Evolutionary conservation across 2,113 vertebrate species (phyloP).

Genomic region (Corynorhinus townsendii): DNA sequence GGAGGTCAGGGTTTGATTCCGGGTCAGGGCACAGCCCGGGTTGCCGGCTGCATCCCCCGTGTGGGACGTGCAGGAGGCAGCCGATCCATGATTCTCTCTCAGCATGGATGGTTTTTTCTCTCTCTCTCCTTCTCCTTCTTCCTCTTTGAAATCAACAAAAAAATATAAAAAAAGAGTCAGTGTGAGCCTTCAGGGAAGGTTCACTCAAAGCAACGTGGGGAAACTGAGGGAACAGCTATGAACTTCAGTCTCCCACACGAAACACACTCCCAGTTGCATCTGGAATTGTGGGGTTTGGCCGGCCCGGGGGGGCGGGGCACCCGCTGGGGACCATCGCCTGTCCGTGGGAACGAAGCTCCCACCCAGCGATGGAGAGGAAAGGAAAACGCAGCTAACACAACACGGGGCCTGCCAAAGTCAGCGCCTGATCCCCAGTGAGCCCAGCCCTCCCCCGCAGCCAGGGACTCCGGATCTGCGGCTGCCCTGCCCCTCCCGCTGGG

Average conservation of each 20-base stretch:
- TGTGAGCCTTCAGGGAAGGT: no score
- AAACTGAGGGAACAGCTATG: not conserved
- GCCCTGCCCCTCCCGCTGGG: not conserved
- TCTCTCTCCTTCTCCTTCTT: no score
- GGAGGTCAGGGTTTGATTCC: no score
- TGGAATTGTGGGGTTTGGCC: not conserved
- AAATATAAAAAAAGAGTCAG: no score
- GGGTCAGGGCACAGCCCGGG: no score
- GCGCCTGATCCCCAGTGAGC: conserved; percentile 72
- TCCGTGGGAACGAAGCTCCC: conserved; percentile 49
- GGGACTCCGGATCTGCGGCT: conserved; percentile 45
- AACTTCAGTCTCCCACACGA: not conserved
- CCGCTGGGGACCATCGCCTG: not conserved
- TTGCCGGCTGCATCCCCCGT: no score
- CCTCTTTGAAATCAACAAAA: no score
- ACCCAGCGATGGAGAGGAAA: conserved; percentile 64
- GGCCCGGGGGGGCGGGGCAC: not conserved
- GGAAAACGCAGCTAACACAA: conserved; percentile 76
- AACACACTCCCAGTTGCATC: not conserved
- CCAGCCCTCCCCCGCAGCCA: conserved; percentile 60
- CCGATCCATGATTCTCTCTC: no score
- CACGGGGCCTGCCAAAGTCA: conserved; percentile 72
- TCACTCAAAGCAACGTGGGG: not conserved
- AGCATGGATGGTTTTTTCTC: no score
- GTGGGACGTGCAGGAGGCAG: no score